Evolutionary conservation across 2,888 invertebrate genomes (phyloP).

Genomic region (Hesperia comma): DNA sequence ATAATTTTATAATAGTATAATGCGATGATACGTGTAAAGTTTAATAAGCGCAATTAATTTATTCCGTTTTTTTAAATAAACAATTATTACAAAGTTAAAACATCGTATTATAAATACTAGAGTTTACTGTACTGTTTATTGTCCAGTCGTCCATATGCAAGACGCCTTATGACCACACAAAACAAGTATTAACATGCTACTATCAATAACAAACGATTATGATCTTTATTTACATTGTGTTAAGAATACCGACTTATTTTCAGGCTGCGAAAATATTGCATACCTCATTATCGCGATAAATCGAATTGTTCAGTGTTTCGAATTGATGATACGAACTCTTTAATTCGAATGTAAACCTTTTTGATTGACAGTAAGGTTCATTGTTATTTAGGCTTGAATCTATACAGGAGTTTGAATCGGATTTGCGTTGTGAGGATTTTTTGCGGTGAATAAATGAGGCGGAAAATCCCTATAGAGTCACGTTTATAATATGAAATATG

Average conservation of each 20-base stretch:
- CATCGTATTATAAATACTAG: no score
- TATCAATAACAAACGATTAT: not conserved
- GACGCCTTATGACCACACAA: not conserved
- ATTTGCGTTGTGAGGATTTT: conserved; percentile 25
- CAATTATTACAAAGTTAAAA: no score
- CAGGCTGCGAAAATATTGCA: conserved; percentile 11
- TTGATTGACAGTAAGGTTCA: conserved; percentile 12
- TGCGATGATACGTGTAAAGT: no score
- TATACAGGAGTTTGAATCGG: conserved; percentile 23
- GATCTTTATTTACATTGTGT: not conserved
- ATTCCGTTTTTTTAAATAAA: no score
- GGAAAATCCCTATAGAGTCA: conserved; percentile 22
- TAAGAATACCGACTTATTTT: not conserved
- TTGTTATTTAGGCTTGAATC: conserved; percentile 1
- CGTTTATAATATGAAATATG: conserved; percentile 24
- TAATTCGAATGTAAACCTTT: conserved; percentile 21
- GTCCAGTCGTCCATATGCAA: not conserved
- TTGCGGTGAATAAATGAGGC: conserved; percentile 28
- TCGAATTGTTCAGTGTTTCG: conserved; percentile 26
- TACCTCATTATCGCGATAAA: conserved; percentile 33
- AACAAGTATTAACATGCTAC: not conserved
- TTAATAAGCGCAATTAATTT: no score
- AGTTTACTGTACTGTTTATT: no score
- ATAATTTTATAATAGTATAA: no score
- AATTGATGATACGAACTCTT: conserved; percentile 14